Percentiles rank a stretch among this genome's conserved stretches.
phyloP scores from a whole-genome alignment of 2,888 invertebrate genomes.

The Abrostola tripartita region DNA sequence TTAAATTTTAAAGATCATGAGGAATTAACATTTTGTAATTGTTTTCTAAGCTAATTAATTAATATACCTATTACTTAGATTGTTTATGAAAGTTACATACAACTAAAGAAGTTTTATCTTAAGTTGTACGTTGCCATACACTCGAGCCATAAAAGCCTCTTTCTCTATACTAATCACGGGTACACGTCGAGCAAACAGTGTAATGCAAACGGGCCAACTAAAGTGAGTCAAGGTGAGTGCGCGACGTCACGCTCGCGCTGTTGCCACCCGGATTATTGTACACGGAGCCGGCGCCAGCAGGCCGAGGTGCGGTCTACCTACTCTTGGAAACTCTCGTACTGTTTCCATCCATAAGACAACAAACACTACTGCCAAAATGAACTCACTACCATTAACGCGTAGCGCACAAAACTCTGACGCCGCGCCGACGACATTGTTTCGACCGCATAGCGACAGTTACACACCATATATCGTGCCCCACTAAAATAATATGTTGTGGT shows the following conservation, averaged over 20 bases:
- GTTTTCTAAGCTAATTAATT: neutral
- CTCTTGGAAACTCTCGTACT: constrained; percentile 63
- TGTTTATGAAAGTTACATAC: neutral
- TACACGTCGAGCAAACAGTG: constrained; percentile 72
- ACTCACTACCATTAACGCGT: constrained; percentile 34
- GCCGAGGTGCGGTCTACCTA: constrained; percentile 73
- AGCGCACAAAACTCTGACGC: constrained; percentile 45
- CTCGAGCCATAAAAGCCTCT: constrained; percentile 53
- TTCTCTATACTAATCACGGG: constrained; percentile 75
- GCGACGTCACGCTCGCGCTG: constrained; percentile 74
- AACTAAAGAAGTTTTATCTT: neutral
- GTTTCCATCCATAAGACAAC: constrained; percentile 59
- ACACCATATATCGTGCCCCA: constrained; percentile 24
- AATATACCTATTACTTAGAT: too few relatives aligned
- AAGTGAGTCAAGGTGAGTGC: constrained; percentile 86
- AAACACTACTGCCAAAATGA: constrained; percentile 47
- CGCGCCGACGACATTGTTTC: constrained; percentile 28
- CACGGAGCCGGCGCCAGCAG: constrained; percentile 68
- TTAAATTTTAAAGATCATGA: constrained; percentile 4
- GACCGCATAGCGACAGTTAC: constrained; percentile 35
- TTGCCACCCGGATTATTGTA: constrained; percentile 83
- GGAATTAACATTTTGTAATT: neutral
- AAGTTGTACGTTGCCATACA: neutral
- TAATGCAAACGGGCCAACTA: constrained; percentile 80
- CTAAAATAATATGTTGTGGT: constrained; percentile 36